Conservation (phyloP, 2,797 vertebrate genomes). For the Cossypha polioptera region DNA sequence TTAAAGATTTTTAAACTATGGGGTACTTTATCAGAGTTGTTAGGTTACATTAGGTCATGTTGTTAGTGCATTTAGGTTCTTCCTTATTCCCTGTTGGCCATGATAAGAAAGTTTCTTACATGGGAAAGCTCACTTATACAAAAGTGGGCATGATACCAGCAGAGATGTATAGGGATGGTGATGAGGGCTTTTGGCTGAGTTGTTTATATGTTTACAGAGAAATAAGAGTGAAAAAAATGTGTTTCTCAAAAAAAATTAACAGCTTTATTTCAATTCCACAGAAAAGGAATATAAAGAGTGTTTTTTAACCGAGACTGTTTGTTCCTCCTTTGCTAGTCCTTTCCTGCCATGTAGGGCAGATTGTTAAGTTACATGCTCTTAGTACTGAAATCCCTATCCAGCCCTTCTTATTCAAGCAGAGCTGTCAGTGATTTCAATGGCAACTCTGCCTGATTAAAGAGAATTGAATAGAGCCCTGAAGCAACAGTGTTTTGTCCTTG, state of each 20-base stretch:
- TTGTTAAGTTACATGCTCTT: neutral
- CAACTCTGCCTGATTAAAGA: conserved; percentile 38
- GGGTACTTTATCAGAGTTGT: neutral
- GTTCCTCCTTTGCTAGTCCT: neutral
- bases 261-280: neutral
- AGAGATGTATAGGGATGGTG: neutral
- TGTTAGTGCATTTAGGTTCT: neutral
- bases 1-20: neutral
- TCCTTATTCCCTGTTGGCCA: neutral
- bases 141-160: neutral
- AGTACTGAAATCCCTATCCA: neutral
- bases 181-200: neutral
- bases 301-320: neutral
- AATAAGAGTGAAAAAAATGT: neutral
- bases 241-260: neutral
- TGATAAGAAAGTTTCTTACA: neutral
- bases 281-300: neutral
- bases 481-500: conserved; percentile 43
- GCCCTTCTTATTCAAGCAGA: neutral
- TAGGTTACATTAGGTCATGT: neutral
- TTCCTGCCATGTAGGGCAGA: neutral
- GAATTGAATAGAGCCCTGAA: conserved; percentile 12
- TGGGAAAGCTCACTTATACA: neutral
- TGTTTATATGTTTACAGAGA: neutral
- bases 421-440: conserved; percentile 36